Evolutionary conservation across 2,888 invertebrate genomes (phyloP).

Genomic region (Apodemia zela): DNA sequence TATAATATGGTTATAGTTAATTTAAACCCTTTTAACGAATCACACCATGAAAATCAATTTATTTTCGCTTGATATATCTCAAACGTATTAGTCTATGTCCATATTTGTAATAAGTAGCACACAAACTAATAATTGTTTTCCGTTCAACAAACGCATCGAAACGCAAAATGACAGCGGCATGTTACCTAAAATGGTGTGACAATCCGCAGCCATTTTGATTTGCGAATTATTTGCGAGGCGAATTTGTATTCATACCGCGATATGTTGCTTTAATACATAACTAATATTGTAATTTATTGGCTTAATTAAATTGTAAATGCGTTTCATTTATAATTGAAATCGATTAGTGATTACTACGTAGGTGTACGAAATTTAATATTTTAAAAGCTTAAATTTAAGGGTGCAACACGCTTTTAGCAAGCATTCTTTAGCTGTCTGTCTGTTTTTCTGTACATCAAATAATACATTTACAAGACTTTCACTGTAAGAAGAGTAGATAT

Average conservation of each 20-base stretch:
- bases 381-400: no score
- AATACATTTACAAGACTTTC: no score
- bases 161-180: slow-evolving; percentile 56
- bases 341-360: background rate
- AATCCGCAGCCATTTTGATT: slow-evolving; percentile 35
- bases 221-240: slow-evolving; percentile 21
- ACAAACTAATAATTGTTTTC: slow-evolving; percentile 22
- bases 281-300: background rate
- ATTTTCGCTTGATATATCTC: background rate
- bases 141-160: slow-evolving; percentile 35
- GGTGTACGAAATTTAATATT: background rate
- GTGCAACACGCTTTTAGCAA: no score
- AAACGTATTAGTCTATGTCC: background rate
- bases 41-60: background rate
- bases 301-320: slow-evolving; percentile 7
- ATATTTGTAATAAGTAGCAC: slow-evolving; percentile 13
- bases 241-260: slow-evolving; percentile 23
- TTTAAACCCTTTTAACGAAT: no score
- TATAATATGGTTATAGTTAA: no score
- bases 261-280: slow-evolving; percentile 10
- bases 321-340: slow-evolving; percentile 1
- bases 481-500: no score
- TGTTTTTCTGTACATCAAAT: no score
- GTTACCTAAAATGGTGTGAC: slow-evolving; percentile 55
- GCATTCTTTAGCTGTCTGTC: no score